Base-by-base conservation (phyloP, 2,113 vertebrate species). In the Seriola dumerili region DNA sequence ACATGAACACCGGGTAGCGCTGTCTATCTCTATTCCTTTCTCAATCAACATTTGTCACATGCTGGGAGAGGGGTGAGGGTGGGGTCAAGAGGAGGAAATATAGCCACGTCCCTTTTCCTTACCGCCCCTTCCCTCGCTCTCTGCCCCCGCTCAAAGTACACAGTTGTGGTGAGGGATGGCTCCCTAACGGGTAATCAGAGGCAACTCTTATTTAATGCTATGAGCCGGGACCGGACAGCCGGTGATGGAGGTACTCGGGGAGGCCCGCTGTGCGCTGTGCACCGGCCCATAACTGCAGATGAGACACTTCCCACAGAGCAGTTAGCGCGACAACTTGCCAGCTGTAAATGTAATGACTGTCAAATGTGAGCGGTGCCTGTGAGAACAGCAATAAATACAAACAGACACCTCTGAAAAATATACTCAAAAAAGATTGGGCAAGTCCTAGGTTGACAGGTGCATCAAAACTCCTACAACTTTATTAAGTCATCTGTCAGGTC, bases 221-320 rank as follows among this genome's bases (percentile, higher is more conserved):
- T 67, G 84, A 84, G 78, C 62, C 46, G 17, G 83, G 77, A 29
- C 72, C 14, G 83, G 87, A 85, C 87, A 90, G 88, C 77, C 82
- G 58, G 83, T 92, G 90, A 90, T 90, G 86, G 80, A 89, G 80
- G 46, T 77, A 75, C 76, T 76, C 0, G 9, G 23, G 55, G 76
- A 77, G 86, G 78, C 74, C 65, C 13, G 61, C 76, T 67, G 80
- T 34, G 66, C 36, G 11, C 55, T 38, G 69, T 25, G 87, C 78
- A 80, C 74, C 58, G 67, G 85, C 87, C 86, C 89, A 88, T 90
- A 93, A 92, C 90, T 90, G 89, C 88, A 90, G 89, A 93, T 85
- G 85, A 93, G 87, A 92, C 87, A 85, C 71, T 85, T 89, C 85
- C 87, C 72, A 70, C 70, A 42, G 80, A 89, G 89, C 88, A 78